Base-by-base conservation (phyloP, 2,888 invertebrate species). In the Tenthredo livida region DNA sequence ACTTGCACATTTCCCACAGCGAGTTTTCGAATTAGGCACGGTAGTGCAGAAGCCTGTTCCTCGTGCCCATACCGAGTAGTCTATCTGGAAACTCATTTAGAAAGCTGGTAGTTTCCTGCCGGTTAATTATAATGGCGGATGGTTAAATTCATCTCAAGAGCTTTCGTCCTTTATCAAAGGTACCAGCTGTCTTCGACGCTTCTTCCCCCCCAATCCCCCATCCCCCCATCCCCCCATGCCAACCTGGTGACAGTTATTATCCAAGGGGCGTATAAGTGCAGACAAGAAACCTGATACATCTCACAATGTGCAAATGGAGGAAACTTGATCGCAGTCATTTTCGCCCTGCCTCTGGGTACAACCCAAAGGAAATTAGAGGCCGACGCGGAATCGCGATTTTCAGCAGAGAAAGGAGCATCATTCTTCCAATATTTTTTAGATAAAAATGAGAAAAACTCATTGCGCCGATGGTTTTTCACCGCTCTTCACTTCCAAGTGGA, bases 41-140 rank as follows among this genome's bases (percentile, higher is more conserved):
- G 72, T 73, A 73, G 72, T 73, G 72, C 72, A 73, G 72, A 73
- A 73, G 72, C 72, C 72, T 73, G 72, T 73, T 40, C 72, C 43
- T 17, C 21, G 9, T 40, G 61, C 43, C 72, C 21, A 7, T 0
- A 1, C 72, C 43, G n/a, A n/a, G n/a, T 9, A 43, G 40, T 73
- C 43, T 12, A 43, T 73, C 72, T 25, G 3, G 4, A 73, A 73
- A 73, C 72, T 73, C 72, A 73, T 73, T 73, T 73, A 73, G 72
- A 73, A 73, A 73, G 12, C 72, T 73, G 33, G 72, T 73, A 73
- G 72, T 43, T 73, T 73, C 72, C 72, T 43, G 54, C 54, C 2
- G 40, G 43, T 9, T 73, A 73, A 73, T 73, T 73, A 73, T 73
- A 43, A 10, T 40, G 12, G 43, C 3, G 43, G 72, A 73, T 73